phyloP scores from a whole-genome alignment of 2,888 invertebrate species.

The Clivina fossor region DNA sequence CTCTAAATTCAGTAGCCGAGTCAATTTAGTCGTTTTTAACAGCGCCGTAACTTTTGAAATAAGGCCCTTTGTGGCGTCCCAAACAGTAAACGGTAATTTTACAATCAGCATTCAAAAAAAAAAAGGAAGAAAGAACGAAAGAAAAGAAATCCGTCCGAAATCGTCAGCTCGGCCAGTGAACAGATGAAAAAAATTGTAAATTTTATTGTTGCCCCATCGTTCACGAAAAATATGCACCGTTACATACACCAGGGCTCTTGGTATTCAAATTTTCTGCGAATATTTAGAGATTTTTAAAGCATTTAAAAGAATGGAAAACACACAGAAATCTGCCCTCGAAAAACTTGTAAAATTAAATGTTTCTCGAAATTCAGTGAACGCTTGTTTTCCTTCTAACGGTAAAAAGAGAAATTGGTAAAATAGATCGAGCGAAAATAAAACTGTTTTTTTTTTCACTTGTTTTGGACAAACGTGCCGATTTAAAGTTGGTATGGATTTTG shows the following conservation, averaged over 20 bases:
- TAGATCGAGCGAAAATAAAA: background rate
- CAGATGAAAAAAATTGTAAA: conserved; percentile 15
- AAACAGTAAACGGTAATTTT: conserved; percentile 27
- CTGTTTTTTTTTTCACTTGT: too few relatives aligned
- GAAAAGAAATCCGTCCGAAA: too few relatives aligned
- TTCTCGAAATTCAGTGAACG: background rate
- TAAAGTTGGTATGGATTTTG: conserved; percentile 13
- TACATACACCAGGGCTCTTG: conserved; percentile 18
- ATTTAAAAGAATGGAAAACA: too few relatives aligned
- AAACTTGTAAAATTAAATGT: too few relatives aligned
- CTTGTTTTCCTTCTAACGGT: conserved; percentile 4
- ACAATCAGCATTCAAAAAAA: conserved; percentile 9
- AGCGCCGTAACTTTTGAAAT: conserved; percentile 16
- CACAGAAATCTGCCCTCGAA: conserved; percentile 19
- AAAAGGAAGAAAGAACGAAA: background rate
- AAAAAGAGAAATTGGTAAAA: background rate
- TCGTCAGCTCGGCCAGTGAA: too few relatives aligned
- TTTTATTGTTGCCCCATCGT: conserved; percentile 2
- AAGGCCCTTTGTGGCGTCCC: conserved; percentile 21
- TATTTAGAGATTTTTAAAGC: background rate
- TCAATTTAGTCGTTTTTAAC: conserved; percentile 5
- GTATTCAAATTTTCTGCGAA: conserved; percentile 22
- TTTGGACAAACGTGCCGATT: conserved; percentile 15
- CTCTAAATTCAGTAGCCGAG: conserved; percentile 19
- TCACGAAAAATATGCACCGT: conserved; percentile 24